Evolutionary conservation across 2,888 invertebrate species (phyloP).

Genomic region (Caenorhabditis wallacei): DNA sequence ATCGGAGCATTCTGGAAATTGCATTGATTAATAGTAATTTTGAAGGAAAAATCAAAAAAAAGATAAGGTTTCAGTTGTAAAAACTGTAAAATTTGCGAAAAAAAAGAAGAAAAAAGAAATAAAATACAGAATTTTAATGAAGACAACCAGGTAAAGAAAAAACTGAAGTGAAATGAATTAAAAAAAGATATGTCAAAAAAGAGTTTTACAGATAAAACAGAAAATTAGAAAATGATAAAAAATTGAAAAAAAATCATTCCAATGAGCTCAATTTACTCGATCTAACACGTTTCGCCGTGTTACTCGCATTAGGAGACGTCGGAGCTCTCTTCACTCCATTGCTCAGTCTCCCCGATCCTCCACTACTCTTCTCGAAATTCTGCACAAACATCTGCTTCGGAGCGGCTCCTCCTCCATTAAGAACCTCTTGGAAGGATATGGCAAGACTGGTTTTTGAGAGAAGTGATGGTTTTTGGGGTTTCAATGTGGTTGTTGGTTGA

Average conservation of each 20-base stretch:
- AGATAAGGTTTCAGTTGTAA: no score
- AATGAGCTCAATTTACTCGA: slow-evolving; percentile 58
- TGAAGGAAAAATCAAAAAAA: no score
- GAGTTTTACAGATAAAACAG: neutral
- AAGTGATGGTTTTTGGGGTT: slow-evolving; percentile 51
- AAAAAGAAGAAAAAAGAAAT: no score
- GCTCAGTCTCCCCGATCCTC: slow-evolving; percentile 2
- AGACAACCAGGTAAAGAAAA: neutral
- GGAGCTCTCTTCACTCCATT: slow-evolving; percentile 24
- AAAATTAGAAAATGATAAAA: slow-evolving; percentile 2
- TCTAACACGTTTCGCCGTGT: slow-evolving; percentile 34
- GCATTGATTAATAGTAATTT: no score
- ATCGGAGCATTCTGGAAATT: slow-evolving; percentile 59
- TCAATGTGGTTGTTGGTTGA: slow-evolving; percentile 4
- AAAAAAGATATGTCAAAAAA: neutral
- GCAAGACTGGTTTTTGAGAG: slow-evolving; percentile 49
- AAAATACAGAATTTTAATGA: neutral
- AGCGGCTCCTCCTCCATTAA: slow-evolving; percentile 16
- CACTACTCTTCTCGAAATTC: slow-evolving; percentile 16
- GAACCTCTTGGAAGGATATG: slow-evolving; percentile 53
- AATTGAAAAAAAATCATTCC: slow-evolving; percentile 29
- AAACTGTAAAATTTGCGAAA: no score
- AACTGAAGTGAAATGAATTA: neutral
- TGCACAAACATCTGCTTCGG: slow-evolving; percentile 67
- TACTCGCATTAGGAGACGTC: slow-evolving; percentile 7